Base-by-base conservation (phyloP, 2,797 vertebrate species). In the Lepus townsendii region DNA sequence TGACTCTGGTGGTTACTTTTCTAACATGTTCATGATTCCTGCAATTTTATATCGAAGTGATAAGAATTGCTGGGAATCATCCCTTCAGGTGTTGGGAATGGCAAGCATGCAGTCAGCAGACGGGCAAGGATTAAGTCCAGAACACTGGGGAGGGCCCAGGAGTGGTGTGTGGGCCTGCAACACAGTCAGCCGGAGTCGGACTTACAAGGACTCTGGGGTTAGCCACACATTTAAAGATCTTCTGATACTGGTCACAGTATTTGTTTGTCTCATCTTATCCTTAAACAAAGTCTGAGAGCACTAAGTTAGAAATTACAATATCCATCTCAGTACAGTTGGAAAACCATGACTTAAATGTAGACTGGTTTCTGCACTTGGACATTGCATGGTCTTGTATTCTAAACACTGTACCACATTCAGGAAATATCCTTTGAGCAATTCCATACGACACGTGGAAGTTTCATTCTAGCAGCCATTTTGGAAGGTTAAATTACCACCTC, bases 91-190 rank as follows among this genome's bases (percentile, higher is more conserved):
- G 14, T 38, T 19, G 60, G 83, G 38, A 75, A 5, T 26, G 69
- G 32, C 27, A 7, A 27, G 22, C 19, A 5, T 9, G 19, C 47
- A 84, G 42, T 35, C 30, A 30, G 47, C 30, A 17, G 17, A 22
- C 35, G 10, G 22, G 12, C 19, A 32, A 52, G 47, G 66, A 42
- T 57, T 27, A 16, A 11, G 32, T 16, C 8, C 3, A 32, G 16
- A 75, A 32, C n/a, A 17, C 68, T 26, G 35, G 20, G 30, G 35
- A 24, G 42, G 7, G 10, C 26, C 1, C 27, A 7, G 6, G 13
- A 19, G 32, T 42, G n/a, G 12, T 5, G 5, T 0, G 1, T 4
- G 32, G 32, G 19, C 3, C 2, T 13, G 26, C 1, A n/a, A 1
- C 2, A 10, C 11, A 22, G 5, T 16, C 8, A 17, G 32, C 22